A percentile compares a stretch with the other conserved stretches of the same genome.
Evolutionary conservation across 2,113 vertebrate species (phyloP).

Genomic region (Pedionomus torquatus): DNA sequence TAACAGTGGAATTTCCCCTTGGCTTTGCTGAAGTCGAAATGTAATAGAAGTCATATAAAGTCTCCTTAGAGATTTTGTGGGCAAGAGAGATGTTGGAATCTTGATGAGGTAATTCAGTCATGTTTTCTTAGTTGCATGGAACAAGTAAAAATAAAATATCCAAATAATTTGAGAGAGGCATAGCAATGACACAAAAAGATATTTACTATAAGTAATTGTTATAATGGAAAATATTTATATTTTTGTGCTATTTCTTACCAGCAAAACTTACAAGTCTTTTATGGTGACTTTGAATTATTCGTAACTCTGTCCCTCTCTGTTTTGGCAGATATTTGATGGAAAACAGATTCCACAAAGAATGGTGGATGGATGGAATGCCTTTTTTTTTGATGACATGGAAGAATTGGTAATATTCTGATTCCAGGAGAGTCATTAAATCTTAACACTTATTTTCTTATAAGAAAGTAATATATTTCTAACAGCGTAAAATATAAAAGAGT

Average conservation of each 20-base stretch:
- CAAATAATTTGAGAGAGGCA: not conserved
- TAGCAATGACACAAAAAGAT: not conserved
- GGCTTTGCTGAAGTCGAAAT: not conserved
- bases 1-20: slow-evolving; percentile 40
- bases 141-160: not conserved
- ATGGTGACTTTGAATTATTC: not conserved
- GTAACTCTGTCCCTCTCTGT: slow-evolving; percentile 36
- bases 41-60: not conserved
- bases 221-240: not conserved
- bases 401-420: slow-evolving; percentile 85
- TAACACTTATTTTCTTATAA: not conserved
- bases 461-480: not conserved
- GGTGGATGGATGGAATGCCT: slow-evolving; percentile 99
- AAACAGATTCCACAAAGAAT: slow-evolving; percentile 88
- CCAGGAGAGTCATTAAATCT: not conserved
- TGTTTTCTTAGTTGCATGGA: slow-evolving; percentile 15
- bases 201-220: not conserved
- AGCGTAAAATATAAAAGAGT: not conserved
- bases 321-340: slow-evolving; percentile 91
- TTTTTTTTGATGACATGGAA: slow-evolving; percentile 92
- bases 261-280: not conserved
- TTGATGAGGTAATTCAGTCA: not conserved
- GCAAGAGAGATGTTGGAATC: not conserved
- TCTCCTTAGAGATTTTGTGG: slow-evolving; percentile 25
- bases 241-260: not conserved